phyloP scores from a whole-genome alignment of 2,113 vertebrate species.

The Plecotus auritus region DNA sequence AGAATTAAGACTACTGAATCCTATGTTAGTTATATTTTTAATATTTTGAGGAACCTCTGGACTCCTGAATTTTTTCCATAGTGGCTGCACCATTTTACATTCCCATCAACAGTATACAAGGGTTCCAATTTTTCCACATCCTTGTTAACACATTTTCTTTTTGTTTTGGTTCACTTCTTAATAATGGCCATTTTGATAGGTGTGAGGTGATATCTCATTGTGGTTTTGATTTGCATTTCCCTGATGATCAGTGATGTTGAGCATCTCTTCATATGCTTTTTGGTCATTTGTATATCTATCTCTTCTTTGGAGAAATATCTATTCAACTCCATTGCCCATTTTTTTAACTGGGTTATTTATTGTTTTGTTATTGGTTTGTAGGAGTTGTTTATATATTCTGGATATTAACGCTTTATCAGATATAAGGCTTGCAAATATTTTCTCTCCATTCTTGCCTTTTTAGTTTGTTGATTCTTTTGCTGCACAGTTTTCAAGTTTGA shows the following conservation, averaged over 20 bases:
- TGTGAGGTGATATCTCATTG: not conserved
- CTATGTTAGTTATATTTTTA: not conserved
- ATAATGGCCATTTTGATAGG: not conserved
- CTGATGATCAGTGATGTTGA: not conserved
- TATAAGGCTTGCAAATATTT: not conserved
- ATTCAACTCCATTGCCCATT: not conserved
- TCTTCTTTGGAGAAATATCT: not conserved
- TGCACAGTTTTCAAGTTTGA: not conserved
- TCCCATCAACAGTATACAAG: not conserved
- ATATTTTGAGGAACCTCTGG: not conserved
- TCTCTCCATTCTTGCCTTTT: not conserved
- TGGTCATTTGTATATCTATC: not conserved
- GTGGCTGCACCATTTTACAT: not conserved
- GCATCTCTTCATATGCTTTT: not conserved
- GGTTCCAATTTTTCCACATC: not conserved
- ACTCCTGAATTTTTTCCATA: not conserved
- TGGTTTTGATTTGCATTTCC: slow-evolving; percentile 22
- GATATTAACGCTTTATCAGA: not conserved
- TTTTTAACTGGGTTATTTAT: not conserved
- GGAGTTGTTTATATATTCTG: slow-evolving; percentile 5
- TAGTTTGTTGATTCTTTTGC: not conserved
- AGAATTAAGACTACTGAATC: not conserved
- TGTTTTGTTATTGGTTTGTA: not conserved
- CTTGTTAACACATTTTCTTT: not conserved
- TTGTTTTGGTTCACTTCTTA: not conserved